These are phyloP conservation scores for Melitaea cinxia DNA, from an alignment of 1,140 invertebrate genomes.

Conservation along the genomic window DNA sequence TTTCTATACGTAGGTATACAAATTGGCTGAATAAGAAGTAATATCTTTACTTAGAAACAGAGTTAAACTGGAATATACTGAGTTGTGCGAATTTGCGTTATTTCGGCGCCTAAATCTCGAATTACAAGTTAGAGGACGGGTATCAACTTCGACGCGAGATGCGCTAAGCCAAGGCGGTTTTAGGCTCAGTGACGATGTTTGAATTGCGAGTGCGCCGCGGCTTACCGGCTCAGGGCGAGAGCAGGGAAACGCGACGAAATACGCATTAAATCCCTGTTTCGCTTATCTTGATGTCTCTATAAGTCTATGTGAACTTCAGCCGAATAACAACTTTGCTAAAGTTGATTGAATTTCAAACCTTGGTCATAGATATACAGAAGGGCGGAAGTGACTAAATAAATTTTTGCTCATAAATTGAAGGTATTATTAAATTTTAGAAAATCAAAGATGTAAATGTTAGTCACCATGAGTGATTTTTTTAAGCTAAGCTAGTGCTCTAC, in stretches of 20 bases:
- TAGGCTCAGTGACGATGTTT: slow-evolving; percentile 64
- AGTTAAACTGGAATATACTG: slow-evolving; percentile 27
- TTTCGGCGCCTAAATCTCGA: slow-evolving; percentile 71
- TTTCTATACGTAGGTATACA: neutral
- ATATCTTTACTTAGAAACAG: slow-evolving; percentile 26
- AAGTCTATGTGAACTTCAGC: slow-evolving; percentile 38
- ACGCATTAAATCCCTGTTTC: slow-evolving; percentile 69
- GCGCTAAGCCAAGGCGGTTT: slow-evolving; percentile 72
- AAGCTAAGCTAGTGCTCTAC: too few relatives aligned
- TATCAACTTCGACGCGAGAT: slow-evolving; percentile 65
- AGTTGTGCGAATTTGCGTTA: slow-evolving; percentile 74
- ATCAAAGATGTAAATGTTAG: too few relatives aligned
- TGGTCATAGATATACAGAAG: neutral
- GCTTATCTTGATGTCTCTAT: slow-evolving; percentile 58
- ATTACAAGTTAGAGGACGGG: slow-evolving; percentile 75
- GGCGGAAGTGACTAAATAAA: slow-evolving; percentile 8
- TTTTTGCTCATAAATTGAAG: neutral
- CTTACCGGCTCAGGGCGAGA: slow-evolving; percentile 61
- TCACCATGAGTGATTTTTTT: too few relatives aligned
- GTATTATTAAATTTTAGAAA: neutral
- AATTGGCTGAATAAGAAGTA: neutral
- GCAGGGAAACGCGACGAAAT: slow-evolving; percentile 64
- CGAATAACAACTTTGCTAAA: slow-evolving; percentile 42
- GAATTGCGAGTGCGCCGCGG: slow-evolving; percentile 64
- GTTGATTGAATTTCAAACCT: slow-evolving; percentile 35